phyloP scores from a whole-genome alignment of 2,113 vertebrate species.

The Lampris incognitus region DNA sequence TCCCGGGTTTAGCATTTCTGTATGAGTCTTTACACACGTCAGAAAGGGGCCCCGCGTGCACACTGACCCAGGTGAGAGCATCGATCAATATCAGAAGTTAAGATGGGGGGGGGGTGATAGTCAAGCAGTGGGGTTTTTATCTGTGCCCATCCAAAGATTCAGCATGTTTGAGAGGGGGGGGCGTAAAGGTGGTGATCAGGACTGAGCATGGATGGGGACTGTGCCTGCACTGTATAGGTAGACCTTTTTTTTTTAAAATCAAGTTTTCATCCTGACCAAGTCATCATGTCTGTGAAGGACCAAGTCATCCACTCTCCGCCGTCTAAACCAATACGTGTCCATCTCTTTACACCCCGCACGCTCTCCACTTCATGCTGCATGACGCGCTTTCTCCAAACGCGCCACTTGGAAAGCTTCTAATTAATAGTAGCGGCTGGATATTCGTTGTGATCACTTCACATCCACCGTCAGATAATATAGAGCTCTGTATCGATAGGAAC shows the following conservation, averaged over 20 bases:
- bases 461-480: neutral
- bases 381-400: conserved; percentile 11
- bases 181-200: neutral
- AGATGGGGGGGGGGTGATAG: neutral
- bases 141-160: neutral
- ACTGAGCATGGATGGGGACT: conserved; percentile 13
- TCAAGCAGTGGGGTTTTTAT: no score
- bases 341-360: conserved; percentile 64
- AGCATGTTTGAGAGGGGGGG: neutral
- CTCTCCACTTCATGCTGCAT: conserved; percentile 2
- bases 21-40: no score
- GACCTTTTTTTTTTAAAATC: no score
- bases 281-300: conserved; percentile 20
- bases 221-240: no score
- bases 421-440: neutral
- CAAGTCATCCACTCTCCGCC: neutral
- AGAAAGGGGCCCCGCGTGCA: no score
- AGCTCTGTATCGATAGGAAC: no score
- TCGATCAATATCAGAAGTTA: no score
- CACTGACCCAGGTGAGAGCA: no score
- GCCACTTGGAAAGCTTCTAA: conserved; percentile 13
- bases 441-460: neutral
- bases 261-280: no score
- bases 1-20: no score
- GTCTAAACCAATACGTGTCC: neutral